Percentiles rank a stretch among this genome's conserved stretches.
Conservation (phyloP, 2,113 vertebrate genomes). For the Dasyornis broadbenti region DNA sequence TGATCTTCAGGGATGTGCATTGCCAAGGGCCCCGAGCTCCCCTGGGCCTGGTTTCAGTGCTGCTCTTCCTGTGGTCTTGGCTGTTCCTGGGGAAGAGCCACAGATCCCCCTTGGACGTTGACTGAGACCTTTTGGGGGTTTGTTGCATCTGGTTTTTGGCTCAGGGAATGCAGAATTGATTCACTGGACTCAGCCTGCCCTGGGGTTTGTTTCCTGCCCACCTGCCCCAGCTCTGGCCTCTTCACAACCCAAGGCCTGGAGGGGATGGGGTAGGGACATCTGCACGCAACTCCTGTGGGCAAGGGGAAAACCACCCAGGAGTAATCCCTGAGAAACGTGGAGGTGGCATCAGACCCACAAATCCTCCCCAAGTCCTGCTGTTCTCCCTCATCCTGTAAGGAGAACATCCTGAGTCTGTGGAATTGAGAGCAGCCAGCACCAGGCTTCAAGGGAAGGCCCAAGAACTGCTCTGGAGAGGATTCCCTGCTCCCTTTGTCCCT, state of each 20-base stretch:
- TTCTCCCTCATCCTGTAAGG: neutral
- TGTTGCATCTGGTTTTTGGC: neutral
- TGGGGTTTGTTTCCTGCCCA: neutral
- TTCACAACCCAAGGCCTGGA: neutral
- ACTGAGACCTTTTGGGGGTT: neutral
- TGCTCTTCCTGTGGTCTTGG: neutral
- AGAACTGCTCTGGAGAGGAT: neutral
- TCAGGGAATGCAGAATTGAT: neutral
- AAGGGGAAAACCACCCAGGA: neutral
- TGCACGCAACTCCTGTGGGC: neutral
- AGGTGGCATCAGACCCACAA: neutral
- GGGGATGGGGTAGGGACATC: neutral
- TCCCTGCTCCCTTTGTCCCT: neutral
- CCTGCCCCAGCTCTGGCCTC: neutral
- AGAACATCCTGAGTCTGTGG: neutral
- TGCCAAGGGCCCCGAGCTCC: neutral
- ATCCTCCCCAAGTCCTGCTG: neutral
- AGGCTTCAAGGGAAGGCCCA: neutral
- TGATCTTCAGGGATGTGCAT: neutral
- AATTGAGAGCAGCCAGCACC: neutral
- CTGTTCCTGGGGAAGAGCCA: neutral
- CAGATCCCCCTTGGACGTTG: rapidly evolving
- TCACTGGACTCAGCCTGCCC: neutral
- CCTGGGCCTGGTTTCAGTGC: neutral
- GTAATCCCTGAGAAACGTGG: neutral